Evolutionary conservation across 2,888 invertebrate species (phyloP).

Genomic region (Dynastes grantii): DNA sequence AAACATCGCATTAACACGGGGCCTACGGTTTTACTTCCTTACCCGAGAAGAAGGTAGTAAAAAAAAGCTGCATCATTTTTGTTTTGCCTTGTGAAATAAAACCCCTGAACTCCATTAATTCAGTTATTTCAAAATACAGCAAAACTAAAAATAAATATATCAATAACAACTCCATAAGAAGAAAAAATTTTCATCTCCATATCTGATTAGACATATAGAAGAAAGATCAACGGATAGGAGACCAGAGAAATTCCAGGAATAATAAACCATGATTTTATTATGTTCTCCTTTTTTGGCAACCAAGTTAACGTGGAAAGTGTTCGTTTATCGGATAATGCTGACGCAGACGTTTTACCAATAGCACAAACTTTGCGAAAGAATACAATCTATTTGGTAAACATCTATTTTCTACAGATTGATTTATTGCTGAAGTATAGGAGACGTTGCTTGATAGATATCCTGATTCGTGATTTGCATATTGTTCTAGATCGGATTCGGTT

Average conservation of each 20-base stretch:
- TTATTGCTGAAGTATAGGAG: background rate
- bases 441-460: background rate
- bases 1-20: too few species aligned
- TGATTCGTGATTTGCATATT: background rate
- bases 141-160: too few species aligned
- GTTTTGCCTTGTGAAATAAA: too few species aligned
- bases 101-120: too few species aligned
- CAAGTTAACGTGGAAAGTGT: conserved; percentile 13
- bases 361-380: background rate
- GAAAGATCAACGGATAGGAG: background rate
- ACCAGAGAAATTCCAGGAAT: background rate
- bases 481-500: background rate
- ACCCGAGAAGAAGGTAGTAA: too few species aligned
- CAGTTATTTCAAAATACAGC: too few species aligned
- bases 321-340: background rate
- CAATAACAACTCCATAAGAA: too few species aligned
- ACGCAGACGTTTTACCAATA: background rate
- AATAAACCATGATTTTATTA: conserved; percentile 7
- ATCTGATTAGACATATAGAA: background rate
- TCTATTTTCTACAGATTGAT: background rate
- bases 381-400: background rate
- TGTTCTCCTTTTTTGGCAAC: background rate
- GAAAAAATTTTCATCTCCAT: too few species aligned
- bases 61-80: too few species aligned
- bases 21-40: too few species aligned